phyloP scores from a whole-genome alignment of 2,888 invertebrate species.

The Synergus itoensis region DNA sequence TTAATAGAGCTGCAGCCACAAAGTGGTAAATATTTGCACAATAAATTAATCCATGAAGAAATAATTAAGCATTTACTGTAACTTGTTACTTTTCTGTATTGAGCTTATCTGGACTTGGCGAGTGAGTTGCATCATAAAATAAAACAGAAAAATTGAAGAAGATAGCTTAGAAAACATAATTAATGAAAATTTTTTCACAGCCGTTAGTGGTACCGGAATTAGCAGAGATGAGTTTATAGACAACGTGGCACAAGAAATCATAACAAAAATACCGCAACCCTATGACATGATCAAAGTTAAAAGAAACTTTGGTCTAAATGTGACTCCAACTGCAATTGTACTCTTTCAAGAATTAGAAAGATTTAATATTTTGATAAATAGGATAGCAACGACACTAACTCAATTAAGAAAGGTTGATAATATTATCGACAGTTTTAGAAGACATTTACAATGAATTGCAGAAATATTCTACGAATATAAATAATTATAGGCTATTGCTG shows the following conservation, averaged over 20 bases:
- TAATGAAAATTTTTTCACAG: constrained; percentile 75
- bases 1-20: constrained; percentile 94
- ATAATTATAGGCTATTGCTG: constrained; percentile 85
- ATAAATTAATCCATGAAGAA: not conserved
- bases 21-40: constrained; percentile 81
- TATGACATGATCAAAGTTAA: constrained; percentile 91
- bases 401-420: constrained; percentile 83
- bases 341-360: constrained; percentile 93
- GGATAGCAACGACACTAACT: constrained; percentile 85
- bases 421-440: not conserved
- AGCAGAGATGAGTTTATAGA: constrained; percentile 94
- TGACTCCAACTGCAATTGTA: constrained; percentile 92
- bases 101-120: not conserved
- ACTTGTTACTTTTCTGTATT: not conserved
- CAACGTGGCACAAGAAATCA: constrained; percentile 87
- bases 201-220: constrained; percentile 84
- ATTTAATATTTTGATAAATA: constrained; percentile 88
- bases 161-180: not conserved
- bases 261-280: constrained; percentile 85
- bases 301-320: constrained; percentile 88
- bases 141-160: not conserved
- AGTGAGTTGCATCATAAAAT: not conserved
- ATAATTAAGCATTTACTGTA: not conserved
- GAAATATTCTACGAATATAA: not conserved
- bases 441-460: not conserved